Evolutionary conservation across 1,140 invertebrate genomes (phyloP).

Genomic region (Brachionus sp.): DNA sequence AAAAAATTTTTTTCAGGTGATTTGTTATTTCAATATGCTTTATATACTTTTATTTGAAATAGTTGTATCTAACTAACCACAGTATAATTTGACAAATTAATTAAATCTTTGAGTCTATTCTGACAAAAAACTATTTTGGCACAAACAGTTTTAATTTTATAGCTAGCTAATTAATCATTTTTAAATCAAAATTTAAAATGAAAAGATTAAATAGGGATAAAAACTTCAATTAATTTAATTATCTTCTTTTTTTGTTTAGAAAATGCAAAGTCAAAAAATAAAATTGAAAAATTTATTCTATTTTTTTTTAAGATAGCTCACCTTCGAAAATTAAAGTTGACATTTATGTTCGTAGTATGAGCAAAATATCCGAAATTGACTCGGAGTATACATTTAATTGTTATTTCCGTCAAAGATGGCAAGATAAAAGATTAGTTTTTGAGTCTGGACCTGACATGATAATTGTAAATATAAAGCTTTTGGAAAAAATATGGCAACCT

Average conservation of each 20-base stretch:
- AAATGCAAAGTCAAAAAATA: not conserved
- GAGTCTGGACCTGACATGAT: conserved; percentile 51
- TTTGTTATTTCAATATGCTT: no score
- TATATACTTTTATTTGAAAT: no score
- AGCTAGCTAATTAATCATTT: no score
- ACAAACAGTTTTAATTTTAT: no score
- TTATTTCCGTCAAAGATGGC: conserved; percentile 76
- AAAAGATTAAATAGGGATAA: no score
- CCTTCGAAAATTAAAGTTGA: conserved; percentile 47
- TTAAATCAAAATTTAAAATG: no score
- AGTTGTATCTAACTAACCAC: no score
- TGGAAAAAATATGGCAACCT: conserved; percentile 79
- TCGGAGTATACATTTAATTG: conserved; percentile 84
- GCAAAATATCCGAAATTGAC: conserved; percentile 51
- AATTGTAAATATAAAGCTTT: conserved; percentile 56
- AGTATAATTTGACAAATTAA: no score
- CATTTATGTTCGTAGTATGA: conserved; percentile 48
- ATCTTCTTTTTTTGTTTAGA: not conserved
- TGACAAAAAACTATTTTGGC: no score
- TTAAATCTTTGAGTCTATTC: no score
- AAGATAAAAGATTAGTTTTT: conserved; percentile 61
- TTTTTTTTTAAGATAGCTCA: conserved; percentile 33
- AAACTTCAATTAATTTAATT: no score
- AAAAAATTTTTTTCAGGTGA: no score
- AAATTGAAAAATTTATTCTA: not conserved